Evolutionary conservation across 2,888 invertebrate genomes (phyloP), one percentile per base, ranked within the genome.

Genomic region (Drosophila percnosoma): DNA sequence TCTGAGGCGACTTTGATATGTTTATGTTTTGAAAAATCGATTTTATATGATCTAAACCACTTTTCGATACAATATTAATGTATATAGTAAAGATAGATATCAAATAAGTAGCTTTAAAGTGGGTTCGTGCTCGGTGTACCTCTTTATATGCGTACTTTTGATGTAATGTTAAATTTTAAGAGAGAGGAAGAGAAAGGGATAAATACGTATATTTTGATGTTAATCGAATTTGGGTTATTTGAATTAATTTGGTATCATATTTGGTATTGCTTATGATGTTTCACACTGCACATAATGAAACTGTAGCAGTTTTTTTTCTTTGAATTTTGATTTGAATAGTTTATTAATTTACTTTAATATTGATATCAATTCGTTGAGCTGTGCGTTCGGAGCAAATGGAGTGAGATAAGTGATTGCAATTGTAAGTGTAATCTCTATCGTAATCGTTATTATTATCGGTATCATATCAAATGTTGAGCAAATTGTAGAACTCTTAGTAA

Each of bases 1-100:
- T 70, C 66, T 52, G 76, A 80, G 78, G 72, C 77, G 67, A 64
- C 34, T 49, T 76, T 78, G 78, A 80, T 78, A 78, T 78, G 78
- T 78, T 80, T 74, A 75, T 78, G 70, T 74, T 68, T 75, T 55
- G 54, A 61, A 48, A 78, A 65, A 68, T 75, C 48, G 55, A 64
- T 64, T 67, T 62, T 55, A 18, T 34, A 45, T 70, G 58, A 62
- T 49, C 51, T 60, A 57, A 68, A 57, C 36, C 67, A 67, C 33
- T 33, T 55, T 61, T 67, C 10, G 31, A 33, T 58, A 54, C 36
- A 42, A 62, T 68, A 68, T 48, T 36, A 27, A 54, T 38, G 18
- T 36, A 21, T 45, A 52, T 51, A 48, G 53, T 54, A 40, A 53
- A 66, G 52, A 40, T 45, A 49, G 21, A 40, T 68, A 49, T 55